Evolutionary conservation across 2,113 vertebrate species (phyloP).

Genomic region (Atherinomorus stipes): DNA sequence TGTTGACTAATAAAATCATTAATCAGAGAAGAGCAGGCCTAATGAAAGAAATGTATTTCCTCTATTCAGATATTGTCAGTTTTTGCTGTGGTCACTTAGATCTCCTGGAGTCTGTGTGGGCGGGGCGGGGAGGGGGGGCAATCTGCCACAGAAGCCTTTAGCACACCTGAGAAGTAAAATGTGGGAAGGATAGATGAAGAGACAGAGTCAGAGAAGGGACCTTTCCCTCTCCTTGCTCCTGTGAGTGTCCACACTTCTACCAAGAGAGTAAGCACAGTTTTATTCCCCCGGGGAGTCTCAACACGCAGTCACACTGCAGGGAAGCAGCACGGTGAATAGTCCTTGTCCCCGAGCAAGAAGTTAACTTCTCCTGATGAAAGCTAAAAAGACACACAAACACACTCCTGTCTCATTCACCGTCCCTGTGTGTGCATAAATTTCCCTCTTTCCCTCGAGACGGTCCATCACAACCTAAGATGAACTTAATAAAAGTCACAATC

Average conservation of each 20-base stretch:
- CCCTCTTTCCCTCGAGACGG: neutral
- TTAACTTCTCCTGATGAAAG: constrained; percentile 57
- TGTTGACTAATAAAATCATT: too few relatives aligned
- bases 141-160: constrained; percentile 3
- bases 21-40: neutral
- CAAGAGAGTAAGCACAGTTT: constrained; percentile 43
- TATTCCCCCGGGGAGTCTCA: constrained; percentile 30
- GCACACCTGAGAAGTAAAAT: constrained; percentile 5
- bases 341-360: constrained; percentile 40
- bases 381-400: constrained; percentile 32
- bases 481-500: constrained; percentile 16
- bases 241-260: constrained; percentile 38
- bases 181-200: neutral
- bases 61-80: neutral
- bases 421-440: constrained; percentile 19
- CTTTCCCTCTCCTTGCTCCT: constrained; percentile 21
- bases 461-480: neutral
- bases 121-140: too few relatives aligned
- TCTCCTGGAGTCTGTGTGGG: constrained; percentile 4
- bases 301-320: constrained; percentile 43
- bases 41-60: too few relatives aligned
- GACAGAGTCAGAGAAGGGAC: constrained; percentile 1
- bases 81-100: constrained; percentile 10
- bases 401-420: constrained; percentile 13
- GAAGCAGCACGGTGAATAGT: constrained; percentile 39